Evolutionary conservation across 2,113 vertebrate genomes (phyloP), one percentile per base, ranked within the genome.

Genomic region (Leucosticte australis): DNA sequence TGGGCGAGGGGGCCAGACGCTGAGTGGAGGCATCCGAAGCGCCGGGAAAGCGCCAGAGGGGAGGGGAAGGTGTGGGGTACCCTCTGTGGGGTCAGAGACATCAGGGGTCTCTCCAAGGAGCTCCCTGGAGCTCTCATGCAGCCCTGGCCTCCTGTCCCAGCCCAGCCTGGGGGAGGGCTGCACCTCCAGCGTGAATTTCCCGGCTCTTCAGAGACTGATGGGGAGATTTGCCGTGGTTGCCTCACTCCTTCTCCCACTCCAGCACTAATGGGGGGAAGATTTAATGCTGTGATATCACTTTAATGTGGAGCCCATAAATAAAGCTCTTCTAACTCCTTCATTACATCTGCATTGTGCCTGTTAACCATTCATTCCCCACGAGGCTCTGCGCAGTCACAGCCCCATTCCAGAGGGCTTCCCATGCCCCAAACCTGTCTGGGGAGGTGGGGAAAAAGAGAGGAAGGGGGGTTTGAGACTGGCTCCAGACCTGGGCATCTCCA

Each of bases 221-320:
- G 87, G 95, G 37, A 49, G 30, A 83, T 91, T 55, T 69, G 27
- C 69, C 2, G 0, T 31, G 84, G 91, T 47, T 87, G 78, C 87
- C 82, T 92, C 86, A 17, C 75, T 4, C 52, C 63, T 3, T 0
- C 85, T 68, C 57, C 83, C 49, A 9, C 50, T 5, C 35, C 4
- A 94, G 70, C 28, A 28, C 82, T 94, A 94, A 96, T 83, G 90
- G 91, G 33, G 68, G 28, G 67, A 83, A 95, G 95, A 96, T 96
- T 95, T 95, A 97, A 91, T 87, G 67, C 82, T 3, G 27, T 95
- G 93, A 77, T 91, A 86, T 94, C 94, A 88, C 94, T 93, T 77
- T 83, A 90, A 93, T 63, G 95, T 73, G 82, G 74, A 80, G 71
- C 47, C 59, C 94, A 93, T 97, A 91, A 97, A 96, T 95, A 97